These are phyloP conservation scores for Stichodactyla helianthus DNA, from an alignment of 64 coral and sea anemone species.

Conservation along the genomic window DNA sequence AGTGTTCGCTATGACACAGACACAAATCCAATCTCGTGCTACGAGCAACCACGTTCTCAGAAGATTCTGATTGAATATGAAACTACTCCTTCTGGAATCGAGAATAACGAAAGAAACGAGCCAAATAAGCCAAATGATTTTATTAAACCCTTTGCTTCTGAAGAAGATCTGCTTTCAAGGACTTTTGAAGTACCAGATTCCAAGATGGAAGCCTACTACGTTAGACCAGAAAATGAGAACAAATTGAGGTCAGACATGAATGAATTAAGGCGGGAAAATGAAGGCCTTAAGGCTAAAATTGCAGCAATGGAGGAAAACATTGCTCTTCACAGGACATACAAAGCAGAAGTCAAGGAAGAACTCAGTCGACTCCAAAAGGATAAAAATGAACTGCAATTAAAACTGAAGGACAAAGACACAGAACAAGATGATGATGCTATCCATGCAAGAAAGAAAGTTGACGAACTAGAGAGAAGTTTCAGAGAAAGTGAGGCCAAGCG, in stretches of 20 bases:
- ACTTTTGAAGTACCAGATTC: not conserved
- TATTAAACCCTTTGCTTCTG: not conserved
- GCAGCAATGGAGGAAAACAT: slow-evolving; percentile 89
- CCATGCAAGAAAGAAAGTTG: not conserved
- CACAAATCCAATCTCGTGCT: not conserved
- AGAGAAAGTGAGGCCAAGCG: not conserved
- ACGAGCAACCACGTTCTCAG: not conserved
- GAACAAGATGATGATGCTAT: not conserved
- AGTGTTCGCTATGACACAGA: not conserved
- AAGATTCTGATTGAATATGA: not conserved
- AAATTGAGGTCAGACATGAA: slow-evolving; percentile 50
- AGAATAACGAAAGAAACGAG: not conserved
- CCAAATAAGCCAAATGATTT: not conserved
- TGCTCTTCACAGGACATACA: slow-evolving; percentile 75
- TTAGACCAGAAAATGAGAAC: slow-evolving; percentile 36
- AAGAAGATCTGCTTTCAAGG: not conserved
- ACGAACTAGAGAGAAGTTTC: slow-evolving; percentile 15
- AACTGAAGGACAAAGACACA: not conserved
- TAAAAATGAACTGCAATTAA: slow-evolving; percentile 35
- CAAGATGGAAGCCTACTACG: not conserved
- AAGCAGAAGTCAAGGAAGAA: slow-evolving; percentile 73
- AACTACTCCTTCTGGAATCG: not conserved
- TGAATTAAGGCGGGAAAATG: slow-evolving; percentile 65
- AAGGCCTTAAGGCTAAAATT: slow-evolving; percentile 86
- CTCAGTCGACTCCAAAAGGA: slow-evolving; percentile 70